Base-by-base conservation (phyloP, 2,797 vertebrate species). In the Hippopotamyrus pictus region DNA sequence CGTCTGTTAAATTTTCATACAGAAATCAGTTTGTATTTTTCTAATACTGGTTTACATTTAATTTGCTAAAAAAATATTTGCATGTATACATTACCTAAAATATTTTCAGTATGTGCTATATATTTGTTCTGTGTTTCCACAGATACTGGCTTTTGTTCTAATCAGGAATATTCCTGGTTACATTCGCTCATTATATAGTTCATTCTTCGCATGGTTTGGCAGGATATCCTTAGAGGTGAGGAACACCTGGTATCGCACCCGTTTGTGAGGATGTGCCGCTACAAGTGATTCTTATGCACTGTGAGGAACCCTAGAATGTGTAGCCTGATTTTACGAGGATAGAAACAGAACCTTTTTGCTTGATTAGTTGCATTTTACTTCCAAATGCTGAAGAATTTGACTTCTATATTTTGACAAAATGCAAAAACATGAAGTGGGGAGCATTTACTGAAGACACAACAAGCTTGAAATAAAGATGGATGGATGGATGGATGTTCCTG, bases 141-240 rank as follows among this genome's bases (percentile, higher is more conserved):
- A 99, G 99, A 99, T 99, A 93, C 94, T 99, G 95, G 97, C 98
- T 83, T 99, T 99, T 93, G 94, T 99, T 91, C 96, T 99, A 44
- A 99, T 99, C 94, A 96, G 99, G 94, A 99, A 99, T 95, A 97
- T 99, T 95, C 98, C 98, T n/a, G 98, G 98, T 65, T 99, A 98
- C 5, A 95, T 95, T 46, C 97, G 99, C 91, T 99, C 98, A 51
- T 91, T 99, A 82, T 99, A 99, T 14, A 99, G 99, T 94, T 99
- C 99, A 0, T 99, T 99, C 95, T 99, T 99, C 88, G 97, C 99
- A 14, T 99, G 99, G 99, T 99, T 99, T 89, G 99, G 99, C 92
- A 99, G 96, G 96, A 99, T 99, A 92, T 99, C 98, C 33, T 93
- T 99, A 89, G 99, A 99, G 97, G 99, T 98, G 93, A 96, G 97